These are phyloP conservation scores for Dascyllus trimaculatus DNA, from an alignment of 2,113 vertebrate genomes.

Conservation along the genomic window DNA sequence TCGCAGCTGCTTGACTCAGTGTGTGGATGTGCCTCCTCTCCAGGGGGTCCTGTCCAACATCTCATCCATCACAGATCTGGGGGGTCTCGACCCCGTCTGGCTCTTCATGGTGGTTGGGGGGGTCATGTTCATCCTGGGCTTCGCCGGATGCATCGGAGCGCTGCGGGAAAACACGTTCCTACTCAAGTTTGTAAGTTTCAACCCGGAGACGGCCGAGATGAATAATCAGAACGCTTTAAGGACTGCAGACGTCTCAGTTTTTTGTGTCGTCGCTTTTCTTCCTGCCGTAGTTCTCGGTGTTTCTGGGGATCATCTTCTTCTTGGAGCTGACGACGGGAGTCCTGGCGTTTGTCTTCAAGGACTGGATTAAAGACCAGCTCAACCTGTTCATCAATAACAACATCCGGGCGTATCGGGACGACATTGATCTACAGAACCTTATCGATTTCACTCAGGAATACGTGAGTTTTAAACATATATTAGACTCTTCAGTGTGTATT, in stretches of 20 bases:
- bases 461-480: slow-evolving; percentile 79
- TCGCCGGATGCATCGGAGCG: slow-evolving; percentile 97
- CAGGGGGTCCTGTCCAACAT: slow-evolving; percentile 98
- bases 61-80: slow-evolving; percentile 97
- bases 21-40: slow-evolving; percentile 20
- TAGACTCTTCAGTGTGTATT: too few relatives aligned
- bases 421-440: slow-evolving; percentile 98
- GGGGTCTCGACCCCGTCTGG: slow-evolving; percentile 98
- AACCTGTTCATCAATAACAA: slow-evolving; percentile 99
- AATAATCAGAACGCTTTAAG: fast-evolving
- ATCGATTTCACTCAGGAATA: slow-evolving; percentile 99
- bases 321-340: slow-evolving; percentile 96
- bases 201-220: fast-evolving
- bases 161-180: slow-evolving; percentile 97
- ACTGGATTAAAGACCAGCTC: slow-evolving; percentile 99
- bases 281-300: slow-evolving; percentile 93
- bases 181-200: slow-evolving; percentile 94
- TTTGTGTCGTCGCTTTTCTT: background rate
- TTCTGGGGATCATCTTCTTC: slow-evolving; percentile 99
- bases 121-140: slow-evolving; percentile 98
- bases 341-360: slow-evolving; percentile 98
- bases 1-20: background rate
- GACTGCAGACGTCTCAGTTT: too few relatives aligned
- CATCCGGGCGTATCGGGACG: slow-evolving; percentile 96
- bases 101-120: slow-evolving; percentile 97